Base-by-base conservation (phyloP, 2,888 invertebrate species). In the Sarcophaga subvicina region DNA sequence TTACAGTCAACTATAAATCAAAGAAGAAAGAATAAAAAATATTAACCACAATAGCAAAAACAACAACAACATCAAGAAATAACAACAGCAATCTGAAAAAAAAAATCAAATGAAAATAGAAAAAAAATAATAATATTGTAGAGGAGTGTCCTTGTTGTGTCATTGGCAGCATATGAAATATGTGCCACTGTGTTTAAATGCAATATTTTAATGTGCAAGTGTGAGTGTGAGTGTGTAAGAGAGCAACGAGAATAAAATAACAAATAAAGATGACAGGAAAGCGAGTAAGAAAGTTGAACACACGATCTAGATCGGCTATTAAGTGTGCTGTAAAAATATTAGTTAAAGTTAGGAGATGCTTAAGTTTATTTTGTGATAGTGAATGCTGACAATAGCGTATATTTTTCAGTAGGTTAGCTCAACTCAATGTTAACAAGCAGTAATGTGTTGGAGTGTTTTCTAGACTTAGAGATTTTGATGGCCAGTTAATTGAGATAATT, bases 101-200 rank as follows among this genome's bases (percentile, higher is more conserved):
- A 22, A 25, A 47, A 63, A 73, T 62, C 11, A 10, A 75, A 49
- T 71, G 2, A 59, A 62, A 60, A 62, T 62, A 37, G 63, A 49
- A 47, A 62, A 72, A 79, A 70, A 80, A 37, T 3, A 64, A 54
- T 14, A 80, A 83, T 83, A 80, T 67, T 72, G 76, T 73, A 72
- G 63, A 72, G 63, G 67, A 80, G 77, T 83, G 87, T 81, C 84
- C 87, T 87, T 87, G 81, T 81, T 75, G 73, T 87, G 79, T 84
- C 87, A 87, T 79, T 84, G 81, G 67, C 81, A 87, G 70, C 75
- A 76, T 79, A 87, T 87, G 80, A 79, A 72, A 80, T 76, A 80
- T 6, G 37, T 66, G 10, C 60, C n/a, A 22, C 49, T 76, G 4
- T 75, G 45, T 67, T 60, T 67, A 67, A 73, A 73, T 62, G 62